Conservation (phyloP, 2,113 vertebrate genomes). For the Mus musculus region DNA sequence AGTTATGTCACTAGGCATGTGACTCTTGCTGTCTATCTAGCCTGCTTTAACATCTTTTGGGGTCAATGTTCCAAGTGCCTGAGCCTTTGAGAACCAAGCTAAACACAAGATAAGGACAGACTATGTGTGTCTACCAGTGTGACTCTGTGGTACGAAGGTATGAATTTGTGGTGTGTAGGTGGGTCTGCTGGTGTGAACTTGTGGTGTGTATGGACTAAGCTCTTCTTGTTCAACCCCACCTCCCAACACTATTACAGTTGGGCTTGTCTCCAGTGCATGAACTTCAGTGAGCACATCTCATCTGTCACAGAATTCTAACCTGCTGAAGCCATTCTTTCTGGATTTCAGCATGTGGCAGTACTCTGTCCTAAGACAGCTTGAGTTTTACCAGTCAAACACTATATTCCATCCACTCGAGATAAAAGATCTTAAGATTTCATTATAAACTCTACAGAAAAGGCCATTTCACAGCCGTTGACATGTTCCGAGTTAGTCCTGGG, state of each 20-base stretch:
- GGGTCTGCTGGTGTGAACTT: background rate
- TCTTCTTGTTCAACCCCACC: background rate
- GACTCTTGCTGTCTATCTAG: background rate
- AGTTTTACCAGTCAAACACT: background rate
- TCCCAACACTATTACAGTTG: background rate
- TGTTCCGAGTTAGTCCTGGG: background rate
- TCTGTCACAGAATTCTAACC: background rate
- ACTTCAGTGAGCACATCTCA: too few species aligned
- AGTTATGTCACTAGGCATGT: background rate
- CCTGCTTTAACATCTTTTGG: background rate
- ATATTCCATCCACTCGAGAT: conserved; percentile 46
- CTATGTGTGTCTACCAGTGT: background rate
- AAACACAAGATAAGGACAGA: background rate
- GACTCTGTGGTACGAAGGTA: background rate
- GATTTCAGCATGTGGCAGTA: background rate
- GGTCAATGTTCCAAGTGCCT: background rate
- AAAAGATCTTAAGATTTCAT: conserved; percentile 29
- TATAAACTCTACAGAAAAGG: background rate
- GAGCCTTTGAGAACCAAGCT: background rate
- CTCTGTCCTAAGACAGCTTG: background rate
- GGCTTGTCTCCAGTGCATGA: background rate
- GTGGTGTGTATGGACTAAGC: too few species aligned
- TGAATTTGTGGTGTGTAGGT: background rate
- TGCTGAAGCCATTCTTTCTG: background rate
- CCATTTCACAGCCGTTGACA: conserved; percentile 43